Conservation (phyloP, 2,888 invertebrate species). For the Athetis lepigone region DNA sequence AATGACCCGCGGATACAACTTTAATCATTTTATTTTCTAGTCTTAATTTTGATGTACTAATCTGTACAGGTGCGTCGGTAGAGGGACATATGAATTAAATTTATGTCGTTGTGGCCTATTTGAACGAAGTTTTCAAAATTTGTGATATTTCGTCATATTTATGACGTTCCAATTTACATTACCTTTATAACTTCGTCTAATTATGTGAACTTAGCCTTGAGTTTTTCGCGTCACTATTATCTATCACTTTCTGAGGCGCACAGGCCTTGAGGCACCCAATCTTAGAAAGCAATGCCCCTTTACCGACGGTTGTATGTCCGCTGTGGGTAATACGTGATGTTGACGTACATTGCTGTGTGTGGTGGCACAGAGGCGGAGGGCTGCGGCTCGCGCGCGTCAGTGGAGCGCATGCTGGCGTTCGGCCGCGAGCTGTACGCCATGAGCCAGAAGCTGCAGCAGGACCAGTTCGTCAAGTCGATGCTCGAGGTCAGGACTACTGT, state of each 20-base stretch:
- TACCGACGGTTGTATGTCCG: neutral
- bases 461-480: constrained; percentile 97
- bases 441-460: constrained; percentile 95
- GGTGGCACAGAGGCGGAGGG: constrained; percentile 62
- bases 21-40: constrained; percentile 50
- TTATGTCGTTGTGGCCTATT: no score
- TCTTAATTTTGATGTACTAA: constrained; percentile 56
- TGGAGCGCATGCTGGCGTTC: constrained; percentile 98
- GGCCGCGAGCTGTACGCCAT: constrained; percentile 98
- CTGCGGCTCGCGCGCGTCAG: constrained; percentile 94
- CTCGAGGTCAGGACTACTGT: constrained; percentile 95
- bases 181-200: no score
- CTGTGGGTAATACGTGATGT: neutral
- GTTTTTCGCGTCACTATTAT: neutral
- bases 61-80: constrained; percentile 37
- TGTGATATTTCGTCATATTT: no score
- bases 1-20: constrained; percentile 23
- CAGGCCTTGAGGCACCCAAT: neutral
- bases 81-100: constrained; percentile 19
- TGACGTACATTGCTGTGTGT: neutral
- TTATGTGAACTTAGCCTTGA: neutral
- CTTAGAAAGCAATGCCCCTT: constrained; percentile 6
- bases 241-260: neutral
- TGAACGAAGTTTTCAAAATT: neutral
- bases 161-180: no score